A percentile compares a stretch with the other conserved stretches of the same genome.
These are phyloP conservation scores for Creontiades dilutus DNA, from an alignment of 2,888 invertebrate genomes.

Conservation along the genomic window DNA sequence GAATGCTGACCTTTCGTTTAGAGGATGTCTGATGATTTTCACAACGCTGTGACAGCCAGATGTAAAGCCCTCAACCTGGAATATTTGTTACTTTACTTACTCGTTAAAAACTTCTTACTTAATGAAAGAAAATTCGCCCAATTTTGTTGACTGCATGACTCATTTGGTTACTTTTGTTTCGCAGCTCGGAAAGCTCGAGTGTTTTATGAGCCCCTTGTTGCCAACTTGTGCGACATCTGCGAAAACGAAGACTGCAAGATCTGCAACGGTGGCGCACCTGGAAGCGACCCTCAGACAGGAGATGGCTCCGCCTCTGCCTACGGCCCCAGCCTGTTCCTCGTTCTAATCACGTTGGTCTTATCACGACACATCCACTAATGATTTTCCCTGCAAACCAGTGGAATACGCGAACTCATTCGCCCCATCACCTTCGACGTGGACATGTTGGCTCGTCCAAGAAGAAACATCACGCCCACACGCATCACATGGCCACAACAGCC, in stretches of 20 bases:
- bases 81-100: no score
- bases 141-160: no score
- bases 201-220: conserved; percentile 87
- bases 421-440: background rate
- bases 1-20: no score
- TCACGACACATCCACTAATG: background rate
- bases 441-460: background rate
- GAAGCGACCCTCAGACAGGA: conserved; percentile 37
- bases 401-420: no score
- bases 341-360: background rate
- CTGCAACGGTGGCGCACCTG: conserved; percentile 78
- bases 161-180: background rate
- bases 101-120: no score
- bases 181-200: conserved; percentile 89
- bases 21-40: no score
- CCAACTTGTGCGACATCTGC: conserved; percentile 91
- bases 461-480: background rate
- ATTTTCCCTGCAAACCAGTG: background rate
- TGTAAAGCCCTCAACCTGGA: no score
- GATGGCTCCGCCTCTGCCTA: conserved; percentile 17
- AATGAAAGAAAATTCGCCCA: no score
- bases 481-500: background rate
- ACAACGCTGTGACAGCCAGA: no score
- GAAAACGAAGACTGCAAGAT: conserved; percentile 83
- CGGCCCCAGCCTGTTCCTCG: conserved; percentile 38